Evolutionary conservation across 2,888 invertebrate genomes (phyloP).

Genomic region (Epiblema foenella): DNA sequence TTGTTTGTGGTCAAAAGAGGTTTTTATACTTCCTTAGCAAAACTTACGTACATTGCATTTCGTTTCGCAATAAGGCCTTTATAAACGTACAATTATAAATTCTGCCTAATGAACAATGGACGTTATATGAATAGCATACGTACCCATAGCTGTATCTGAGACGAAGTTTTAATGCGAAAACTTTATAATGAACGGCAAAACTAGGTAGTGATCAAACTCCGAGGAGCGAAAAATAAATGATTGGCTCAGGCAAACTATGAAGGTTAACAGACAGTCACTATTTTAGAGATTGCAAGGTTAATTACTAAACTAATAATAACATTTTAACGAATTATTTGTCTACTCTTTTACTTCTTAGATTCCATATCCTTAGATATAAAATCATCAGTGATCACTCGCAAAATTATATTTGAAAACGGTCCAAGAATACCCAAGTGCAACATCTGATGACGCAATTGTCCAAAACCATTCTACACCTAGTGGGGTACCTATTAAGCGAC

Average conservation of each 20-base stretch:
- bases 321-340: too few species aligned
- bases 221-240: conserved; percentile 31
- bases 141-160: conserved; percentile 22
- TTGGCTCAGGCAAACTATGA: conserved; percentile 21
- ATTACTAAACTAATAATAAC: too few species aligned
- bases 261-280: conserved; percentile 10
- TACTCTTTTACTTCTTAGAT: too few species aligned
- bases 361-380: too few species aligned
- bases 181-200: conserved; percentile 40
- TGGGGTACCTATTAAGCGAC: too few species aligned
- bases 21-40: neutral
- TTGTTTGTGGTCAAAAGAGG: neutral
- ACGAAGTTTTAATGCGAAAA: conserved; percentile 40
- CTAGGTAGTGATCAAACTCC: conserved; percentile 38
- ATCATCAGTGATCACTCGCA: too few species aligned
- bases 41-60: neutral
- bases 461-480: too few species aligned
- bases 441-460: too few species aligned
- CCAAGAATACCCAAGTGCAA: too few species aligned
- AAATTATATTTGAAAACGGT: too few species aligned
- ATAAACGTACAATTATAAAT: neutral
- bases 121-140: conserved; percentile 26
- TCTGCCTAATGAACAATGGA: conserved; percentile 15
- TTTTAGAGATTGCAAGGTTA: conserved; percentile 11
- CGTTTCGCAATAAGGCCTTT: neutral